Percentiles rank a stretch among this genome's conserved stretches.
phyloP scores from a whole-genome alignment of 2,797 vertebrate genomes.

The Phoeniculus purpureus region DNA sequence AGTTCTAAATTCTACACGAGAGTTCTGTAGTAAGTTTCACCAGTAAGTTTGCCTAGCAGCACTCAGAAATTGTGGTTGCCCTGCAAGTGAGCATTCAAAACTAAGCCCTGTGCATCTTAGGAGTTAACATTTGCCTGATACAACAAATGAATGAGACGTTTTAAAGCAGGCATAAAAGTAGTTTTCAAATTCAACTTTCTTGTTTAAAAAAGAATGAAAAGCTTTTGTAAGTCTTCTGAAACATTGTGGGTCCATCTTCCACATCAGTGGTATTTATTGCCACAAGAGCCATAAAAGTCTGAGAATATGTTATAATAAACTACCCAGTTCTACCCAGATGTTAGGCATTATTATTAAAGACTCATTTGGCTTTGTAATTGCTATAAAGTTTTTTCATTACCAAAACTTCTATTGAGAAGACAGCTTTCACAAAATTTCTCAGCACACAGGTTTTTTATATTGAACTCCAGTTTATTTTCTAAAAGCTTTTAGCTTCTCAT shows the following conservation, averaged over 20 bases:
- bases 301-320: constrained; percentile 16
- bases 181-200: constrained; percentile 1
- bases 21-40: constrained; percentile 24
- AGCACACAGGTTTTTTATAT: neutral
- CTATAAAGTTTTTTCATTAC: constrained; percentile 28
- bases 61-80: neutral
- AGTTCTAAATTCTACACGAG: constrained; percentile 4
- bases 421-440: constrained; percentile 12
- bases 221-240: constrained; percentile 21
- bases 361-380: constrained; percentile 33
- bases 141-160: neutral
- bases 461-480: constrained; percentile 7
- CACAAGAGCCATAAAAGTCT: neutral
- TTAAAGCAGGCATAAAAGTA: neutral
- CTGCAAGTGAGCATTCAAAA: constrained; percentile 24
- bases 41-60: constrained; percentile 16
- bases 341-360: constrained; percentile 48
- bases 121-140: constrained; percentile 15
- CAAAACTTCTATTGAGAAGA: constrained; percentile 21
- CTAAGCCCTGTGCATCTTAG: neutral
- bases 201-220: constrained; percentile 31
- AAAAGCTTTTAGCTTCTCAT: constrained; percentile 8
- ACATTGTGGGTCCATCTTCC: neutral
- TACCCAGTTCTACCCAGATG: constrained; percentile 22
- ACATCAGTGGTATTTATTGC: neutral